A percentile compares a stretch with the other conserved stretches of the same genome.
These are phyloP conservation scores for Psococerastis gibbosa DNA, from an alignment of 2,888 invertebrate species.

Conservation along the genomic window DNA sequence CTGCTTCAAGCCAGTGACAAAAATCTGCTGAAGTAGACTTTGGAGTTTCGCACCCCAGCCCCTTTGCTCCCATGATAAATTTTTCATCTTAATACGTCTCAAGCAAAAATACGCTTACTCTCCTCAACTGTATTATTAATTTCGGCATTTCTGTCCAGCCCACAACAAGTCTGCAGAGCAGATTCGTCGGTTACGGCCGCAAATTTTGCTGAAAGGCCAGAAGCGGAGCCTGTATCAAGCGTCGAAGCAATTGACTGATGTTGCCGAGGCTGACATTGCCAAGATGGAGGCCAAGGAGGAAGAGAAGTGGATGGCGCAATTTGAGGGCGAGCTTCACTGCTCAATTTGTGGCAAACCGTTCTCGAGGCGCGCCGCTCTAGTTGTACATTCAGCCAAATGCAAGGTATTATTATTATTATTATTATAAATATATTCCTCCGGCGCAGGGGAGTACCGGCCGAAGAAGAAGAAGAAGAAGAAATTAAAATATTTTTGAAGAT, in stretches of 20 bases:
- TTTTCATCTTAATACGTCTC: no score
- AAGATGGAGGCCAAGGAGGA: not conserved
- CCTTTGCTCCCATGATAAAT: no score
- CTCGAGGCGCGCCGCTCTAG: not conserved
- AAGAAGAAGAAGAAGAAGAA: no score
- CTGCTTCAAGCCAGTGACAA: no score
- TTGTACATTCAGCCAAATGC: slow-evolving; percentile 1
- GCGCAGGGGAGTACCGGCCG: no score
- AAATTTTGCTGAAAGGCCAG: not conserved
- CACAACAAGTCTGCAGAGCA: not conserved
- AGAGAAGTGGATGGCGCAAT: not conserved
- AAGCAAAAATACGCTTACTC: no score
- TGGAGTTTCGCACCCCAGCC: no score
- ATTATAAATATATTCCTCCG: no score
- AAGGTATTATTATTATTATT: no score
- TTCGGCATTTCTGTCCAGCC: not conserved
- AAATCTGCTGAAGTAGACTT: no score
- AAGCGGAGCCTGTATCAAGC: not conserved
- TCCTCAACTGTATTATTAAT: no score
- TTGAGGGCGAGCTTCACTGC: slow-evolving; percentile 2
- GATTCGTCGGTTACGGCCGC: not conserved
- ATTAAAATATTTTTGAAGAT: no score
- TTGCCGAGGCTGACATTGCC: not conserved
- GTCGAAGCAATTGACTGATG: not conserved
- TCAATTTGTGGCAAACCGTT: slow-evolving; percentile 2